Evolutionary conservation across 2,797 vertebrate species (phyloP), one percentile per base, ranked within the genome.

Genomic region (Sebastes iracundus): DNA sequence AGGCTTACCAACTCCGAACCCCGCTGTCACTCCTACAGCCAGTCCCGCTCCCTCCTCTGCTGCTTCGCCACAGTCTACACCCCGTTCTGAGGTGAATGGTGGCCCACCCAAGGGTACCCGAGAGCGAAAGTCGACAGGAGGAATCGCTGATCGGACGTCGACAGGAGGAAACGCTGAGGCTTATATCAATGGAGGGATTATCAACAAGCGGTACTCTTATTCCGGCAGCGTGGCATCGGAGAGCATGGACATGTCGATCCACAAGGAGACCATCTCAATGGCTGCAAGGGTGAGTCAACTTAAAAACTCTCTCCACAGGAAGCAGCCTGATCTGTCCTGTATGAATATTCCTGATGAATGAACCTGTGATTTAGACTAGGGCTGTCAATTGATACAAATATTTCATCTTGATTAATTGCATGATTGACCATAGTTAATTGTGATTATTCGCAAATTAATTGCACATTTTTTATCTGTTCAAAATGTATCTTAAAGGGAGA

Each of bases 221-320:
- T 91, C 94, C 0, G 93, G 96, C 66, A 99, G 97, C 90, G 76
- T 96, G 58, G 94, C 89, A 2, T 97, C 97, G 0, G 98, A 97
- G 80, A 97, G 94, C 92, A 91, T 96, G 94, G 98, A 98, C 89
- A 81, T 99, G 84, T 93, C 97, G 0, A 81, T 96, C 79, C 96
- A 92, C 95, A 97, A 94, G 90, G 97, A 97, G 79, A 94, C 72
- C 0, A 94, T 96, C 23, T 96, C 96, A 1, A 83, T 97, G 25
- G 96, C 96, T 25, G 52, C 97, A 80, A 96, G 96, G 97, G 99
- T 99, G 90, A 96, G 82, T 85, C 49, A 0, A 4, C 32, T 12
- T 9, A 42, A 49, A 28, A 38, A 25, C 9, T 18, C 28, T 58
- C 20, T 65, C 14, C 64, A 11, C 8, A 18, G 6, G 8, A 35